phyloP scores from a whole-genome alignment of 2,113 vertebrate species.

The Polypterus senegalus region DNA sequence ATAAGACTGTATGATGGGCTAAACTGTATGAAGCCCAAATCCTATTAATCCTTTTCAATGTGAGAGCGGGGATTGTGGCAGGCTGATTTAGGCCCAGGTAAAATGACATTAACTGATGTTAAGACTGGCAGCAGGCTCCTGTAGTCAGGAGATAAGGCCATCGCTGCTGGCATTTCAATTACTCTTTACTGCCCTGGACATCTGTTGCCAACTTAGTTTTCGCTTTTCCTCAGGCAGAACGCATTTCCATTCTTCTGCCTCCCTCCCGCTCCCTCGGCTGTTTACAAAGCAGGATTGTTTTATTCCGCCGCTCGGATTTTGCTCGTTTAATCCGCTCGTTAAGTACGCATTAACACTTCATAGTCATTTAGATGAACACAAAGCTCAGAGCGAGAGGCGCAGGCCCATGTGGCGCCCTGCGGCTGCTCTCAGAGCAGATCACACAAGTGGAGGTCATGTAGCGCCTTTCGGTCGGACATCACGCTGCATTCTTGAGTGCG shows the following conservation, averaged over 20 bases:
- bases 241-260: constrained; percentile 37
- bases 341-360: constrained; percentile 36
- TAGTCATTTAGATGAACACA: constrained; percentile 20
- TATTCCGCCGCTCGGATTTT: constrained; percentile 36
- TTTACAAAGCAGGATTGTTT: constrained; percentile 51
- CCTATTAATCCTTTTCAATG: constrained; percentile 53
- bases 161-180: constrained; percentile 73
- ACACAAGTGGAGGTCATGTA: too few species aligned
- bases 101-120: constrained; percentile 75
- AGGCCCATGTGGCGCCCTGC: too few species aligned
- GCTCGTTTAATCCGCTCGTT: constrained; percentile 48
- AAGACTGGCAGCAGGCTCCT: constrained; percentile 66
- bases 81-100: constrained; percentile 66
- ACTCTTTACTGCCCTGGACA: constrained; percentile 69
- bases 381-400: constrained; percentile 4
- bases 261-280: constrained; percentile 35
- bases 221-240: constrained; percentile 56
- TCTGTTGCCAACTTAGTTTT: constrained; percentile 64
- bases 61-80: constrained; percentile 54
- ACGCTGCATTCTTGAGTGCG: too few species aligned
- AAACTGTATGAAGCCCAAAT: constrained; percentile 59
- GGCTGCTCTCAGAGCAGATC: too few species aligned
- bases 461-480: too few species aligned
- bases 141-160: constrained; percentile 65
- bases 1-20: constrained; percentile 58